These are phyloP conservation scores for Phenacoccus solenopsis DNA, from an alignment of 1,140 invertebrate genomes.

Conservation along the genomic window DNA sequence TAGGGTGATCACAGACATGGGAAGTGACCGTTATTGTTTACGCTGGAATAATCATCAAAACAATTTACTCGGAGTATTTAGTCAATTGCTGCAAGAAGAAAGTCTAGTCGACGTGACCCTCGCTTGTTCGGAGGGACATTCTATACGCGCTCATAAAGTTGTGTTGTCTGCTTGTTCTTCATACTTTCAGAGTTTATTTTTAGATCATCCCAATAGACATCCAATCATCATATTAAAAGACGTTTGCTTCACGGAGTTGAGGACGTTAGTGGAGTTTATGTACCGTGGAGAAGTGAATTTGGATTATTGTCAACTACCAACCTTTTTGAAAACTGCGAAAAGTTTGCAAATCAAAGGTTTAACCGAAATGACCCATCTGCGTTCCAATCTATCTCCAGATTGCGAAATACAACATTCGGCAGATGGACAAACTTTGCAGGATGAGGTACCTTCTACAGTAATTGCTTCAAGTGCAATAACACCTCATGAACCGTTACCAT, in stretches of 20 bases:
- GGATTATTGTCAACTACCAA: constrained; percentile 79
- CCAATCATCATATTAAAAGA: constrained; percentile 89
- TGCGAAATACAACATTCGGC: constrained; percentile 23
- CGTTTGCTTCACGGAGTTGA: constrained; percentile 76
- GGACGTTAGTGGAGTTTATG: constrained; percentile 89
- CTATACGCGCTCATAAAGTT: constrained; percentile 88
- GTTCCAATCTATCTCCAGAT: constrained; percentile 22
- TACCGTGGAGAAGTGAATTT: constrained; percentile 92
- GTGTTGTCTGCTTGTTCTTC: constrained; percentile 88
- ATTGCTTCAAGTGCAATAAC: too few species aligned
- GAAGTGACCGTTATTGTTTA: constrained; percentile 91
- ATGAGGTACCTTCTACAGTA: not conserved
- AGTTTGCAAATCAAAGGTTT: constrained; percentile 82
- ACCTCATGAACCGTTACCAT: not conserved
- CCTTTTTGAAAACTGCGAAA: constrained; percentile 82
- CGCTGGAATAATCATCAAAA: constrained; percentile 94
- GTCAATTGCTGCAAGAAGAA: constrained; percentile 84
- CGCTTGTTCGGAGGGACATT: constrained; percentile 83
- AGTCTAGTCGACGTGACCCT: constrained; percentile 89
- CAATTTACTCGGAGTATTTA: constrained; percentile 87
- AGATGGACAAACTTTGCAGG: constrained; percentile 32
- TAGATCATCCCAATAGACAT: constrained; percentile 76
- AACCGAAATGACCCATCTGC: constrained; percentile 69
- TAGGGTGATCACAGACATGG: constrained; percentile 77
- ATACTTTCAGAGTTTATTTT: constrained; percentile 82